These are phyloP conservation scores for Graphium colonna DNA, from an alignment of 2,888 invertebrate species.

Conservation along the genomic window DNA sequence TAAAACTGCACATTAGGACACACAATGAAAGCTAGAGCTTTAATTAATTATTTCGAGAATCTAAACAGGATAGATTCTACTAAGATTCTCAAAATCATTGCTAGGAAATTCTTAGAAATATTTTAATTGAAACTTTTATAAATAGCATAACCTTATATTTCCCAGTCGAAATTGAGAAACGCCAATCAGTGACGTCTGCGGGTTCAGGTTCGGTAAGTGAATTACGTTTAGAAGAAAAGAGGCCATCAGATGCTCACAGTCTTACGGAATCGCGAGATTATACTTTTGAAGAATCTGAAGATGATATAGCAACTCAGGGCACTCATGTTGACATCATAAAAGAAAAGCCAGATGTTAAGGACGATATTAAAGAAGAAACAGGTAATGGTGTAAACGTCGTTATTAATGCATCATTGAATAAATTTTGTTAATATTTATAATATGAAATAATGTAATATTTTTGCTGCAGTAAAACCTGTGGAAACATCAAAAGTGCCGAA, in stretches of 20 bases:
- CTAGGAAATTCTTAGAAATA: too few species aligned
- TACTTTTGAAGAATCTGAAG: slow-evolving; percentile 77
- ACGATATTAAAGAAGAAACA: slow-evolving; percentile 43
- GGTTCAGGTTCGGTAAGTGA: slow-evolving; percentile 68
- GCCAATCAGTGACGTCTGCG: slow-evolving; percentile 70
- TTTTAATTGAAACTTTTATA: too few species aligned
- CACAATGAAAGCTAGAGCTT: too few species aligned
- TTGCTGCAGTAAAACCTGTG: slow-evolving; percentile 43
- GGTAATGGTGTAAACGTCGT: slow-evolving; percentile 3
- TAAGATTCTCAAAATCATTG: too few species aligned
- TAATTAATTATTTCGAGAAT: too few species aligned
- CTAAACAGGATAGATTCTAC: too few species aligned
- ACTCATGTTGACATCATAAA: slow-evolving; percentile 60
- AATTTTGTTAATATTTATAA: too few species aligned
- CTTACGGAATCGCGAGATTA: slow-evolving; percentile 74
- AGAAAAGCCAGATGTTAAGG: slow-evolving; percentile 50
- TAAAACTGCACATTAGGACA: too few species aligned
- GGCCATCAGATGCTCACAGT: slow-evolving; percentile 72
- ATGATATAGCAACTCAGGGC: slow-evolving; percentile 69
- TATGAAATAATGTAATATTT: too few species aligned
- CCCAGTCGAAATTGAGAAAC: slow-evolving; percentile 53
- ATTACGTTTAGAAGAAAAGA: slow-evolving; percentile 68
- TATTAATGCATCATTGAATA: too few species aligned
- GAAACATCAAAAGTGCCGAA: slow-evolving; percentile 54
- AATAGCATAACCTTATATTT: too few species aligned